Percentiles rank a stretch among this genome's conserved stretches.
Evolutionary conservation across 2,888 invertebrate species (phyloP).

Genomic region (Drosophila pseudotakahashii): DNA sequence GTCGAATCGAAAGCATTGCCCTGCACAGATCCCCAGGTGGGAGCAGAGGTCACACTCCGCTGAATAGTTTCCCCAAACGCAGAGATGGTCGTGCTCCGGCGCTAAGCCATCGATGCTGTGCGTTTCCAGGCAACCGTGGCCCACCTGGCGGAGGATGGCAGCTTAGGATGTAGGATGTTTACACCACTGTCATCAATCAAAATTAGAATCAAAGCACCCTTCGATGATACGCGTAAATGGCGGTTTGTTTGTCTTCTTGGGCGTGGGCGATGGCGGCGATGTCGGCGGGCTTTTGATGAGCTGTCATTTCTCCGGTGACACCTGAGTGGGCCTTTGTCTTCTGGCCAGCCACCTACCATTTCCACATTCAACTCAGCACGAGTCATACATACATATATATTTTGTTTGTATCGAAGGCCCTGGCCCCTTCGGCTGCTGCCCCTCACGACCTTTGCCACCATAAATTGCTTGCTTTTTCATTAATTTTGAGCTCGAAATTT

Average conservation of each 20-base stretch:
- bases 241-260: conserved; percentile 34
- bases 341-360: not conserved
- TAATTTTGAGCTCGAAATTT: conserved; percentile 59
- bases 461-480: conserved; percentile 61
- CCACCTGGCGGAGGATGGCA: not conserved
- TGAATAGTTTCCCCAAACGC: not conserved
- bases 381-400: conserved; percentile 8
- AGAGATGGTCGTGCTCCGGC: not conserved
- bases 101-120: not conserved
- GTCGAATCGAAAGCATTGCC: not conserved
- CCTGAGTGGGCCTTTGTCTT: conserved; percentile 39
- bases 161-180: not conserved
- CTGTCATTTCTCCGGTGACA: conserved; percentile 54
- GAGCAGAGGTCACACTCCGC: not conserved
- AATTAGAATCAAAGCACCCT: conserved; percentile 62
- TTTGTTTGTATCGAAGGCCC: conserved; percentile 1
- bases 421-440: not conserved
- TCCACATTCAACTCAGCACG: not conserved
- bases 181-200: conserved; percentile 67
- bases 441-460: conserved; percentile 21
- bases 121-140: conserved; percentile 2
- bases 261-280: not conserved
- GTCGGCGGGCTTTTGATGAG: conserved; percentile 39
- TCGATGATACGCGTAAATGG: conserved; percentile 49
- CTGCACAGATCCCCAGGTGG: not conserved